These are phyloP conservation scores for Aplochiton taeniatus DNA, from an alignment of 2,797 vertebrate genomes.

Conservation along the genomic window DNA sequence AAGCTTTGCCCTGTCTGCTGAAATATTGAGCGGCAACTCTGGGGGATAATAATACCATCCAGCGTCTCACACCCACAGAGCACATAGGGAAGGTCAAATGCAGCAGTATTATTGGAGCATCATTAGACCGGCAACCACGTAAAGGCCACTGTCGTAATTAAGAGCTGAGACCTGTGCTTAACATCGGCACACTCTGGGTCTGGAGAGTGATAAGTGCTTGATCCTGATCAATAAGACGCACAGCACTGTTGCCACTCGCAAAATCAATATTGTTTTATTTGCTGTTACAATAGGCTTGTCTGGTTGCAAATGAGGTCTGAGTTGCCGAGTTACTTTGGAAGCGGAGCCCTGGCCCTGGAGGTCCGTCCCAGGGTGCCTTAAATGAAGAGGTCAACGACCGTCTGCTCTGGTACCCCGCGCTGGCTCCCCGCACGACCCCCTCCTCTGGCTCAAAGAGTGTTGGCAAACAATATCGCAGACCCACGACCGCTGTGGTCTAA, in stretches of 20 bases:
- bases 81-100: constrained; percentile 59
- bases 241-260: constrained; percentile 72
- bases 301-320: constrained; percentile 78
- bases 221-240: constrained; percentile 81
- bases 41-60: constrained; percentile 1
- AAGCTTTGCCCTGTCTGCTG: constrained; percentile 13
- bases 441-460: not conserved
- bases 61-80: not conserved
- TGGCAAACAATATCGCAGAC: constrained; percentile 2
- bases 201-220: constrained; percentile 80
- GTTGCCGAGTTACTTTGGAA: constrained; percentile 71
- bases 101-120: constrained; percentile 60
- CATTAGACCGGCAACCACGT: constrained; percentile 63
- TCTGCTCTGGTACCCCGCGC: constrained; percentile 25
- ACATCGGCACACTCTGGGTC: constrained; percentile 70
- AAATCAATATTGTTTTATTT: constrained; percentile 87
- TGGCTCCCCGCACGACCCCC: constrained; percentile 10
- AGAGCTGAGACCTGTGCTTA: constrained; percentile 74
- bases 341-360: constrained; percentile 54
- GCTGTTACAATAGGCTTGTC: constrained; percentile 81
- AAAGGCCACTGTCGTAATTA: constrained; percentile 75
- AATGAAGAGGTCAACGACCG: constrained; percentile 64
- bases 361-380: constrained; percentile 53
- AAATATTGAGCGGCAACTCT: constrained; percentile 21
- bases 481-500: not conserved